These are phyloP conservation scores for Rhyzopertha dominica DNA, from an alignment of 1,140 invertebrate genomes.

Conservation along the genomic window DNA sequence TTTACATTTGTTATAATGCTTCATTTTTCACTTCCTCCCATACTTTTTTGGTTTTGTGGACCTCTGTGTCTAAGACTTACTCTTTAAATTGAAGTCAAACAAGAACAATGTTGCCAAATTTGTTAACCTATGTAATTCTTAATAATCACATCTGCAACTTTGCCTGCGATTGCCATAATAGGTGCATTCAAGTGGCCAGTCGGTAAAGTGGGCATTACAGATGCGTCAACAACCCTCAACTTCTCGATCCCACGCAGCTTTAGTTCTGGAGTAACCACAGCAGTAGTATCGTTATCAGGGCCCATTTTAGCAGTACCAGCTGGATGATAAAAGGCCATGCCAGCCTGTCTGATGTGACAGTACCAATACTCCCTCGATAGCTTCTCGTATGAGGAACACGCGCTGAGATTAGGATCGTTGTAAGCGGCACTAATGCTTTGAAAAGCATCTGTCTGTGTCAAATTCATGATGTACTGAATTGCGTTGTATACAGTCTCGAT, in stretches of 20 bases:
- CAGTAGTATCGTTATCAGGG: constrained; percentile 51
- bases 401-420: not conserved
- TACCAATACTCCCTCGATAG: too few relatives aligned
- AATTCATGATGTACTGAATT: constrained; percentile 3
- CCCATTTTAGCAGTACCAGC: constrained; percentile 57
- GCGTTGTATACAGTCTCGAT: constrained; percentile 4
- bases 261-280: constrained; percentile 68
- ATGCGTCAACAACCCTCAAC: constrained; percentile 68
- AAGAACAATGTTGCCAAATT: too few relatives aligned
- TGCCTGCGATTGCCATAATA: constrained; percentile 80
- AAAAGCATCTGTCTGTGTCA: constrained; percentile 6
- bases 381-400: too few relatives aligned
- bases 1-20: too few relatives aligned
- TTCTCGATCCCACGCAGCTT: constrained; percentile 60
- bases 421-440: constrained; percentile 2
- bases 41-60: too few relatives aligned
- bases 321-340: constrained; percentile 46
- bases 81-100: too few relatives aligned
- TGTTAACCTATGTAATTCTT: too few relatives aligned
- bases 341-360: too few relatives aligned
- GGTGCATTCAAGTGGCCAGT: constrained; percentile 67
- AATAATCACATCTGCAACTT: constrained; percentile 75
- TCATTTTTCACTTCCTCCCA: too few relatives aligned
- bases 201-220: constrained; percentile 65
- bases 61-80: too few relatives aligned